These are phyloP conservation scores for Agraylea sexmaculata DNA, from an alignment of 1,140 invertebrate genomes.

Conservation along the genomic window DNA sequence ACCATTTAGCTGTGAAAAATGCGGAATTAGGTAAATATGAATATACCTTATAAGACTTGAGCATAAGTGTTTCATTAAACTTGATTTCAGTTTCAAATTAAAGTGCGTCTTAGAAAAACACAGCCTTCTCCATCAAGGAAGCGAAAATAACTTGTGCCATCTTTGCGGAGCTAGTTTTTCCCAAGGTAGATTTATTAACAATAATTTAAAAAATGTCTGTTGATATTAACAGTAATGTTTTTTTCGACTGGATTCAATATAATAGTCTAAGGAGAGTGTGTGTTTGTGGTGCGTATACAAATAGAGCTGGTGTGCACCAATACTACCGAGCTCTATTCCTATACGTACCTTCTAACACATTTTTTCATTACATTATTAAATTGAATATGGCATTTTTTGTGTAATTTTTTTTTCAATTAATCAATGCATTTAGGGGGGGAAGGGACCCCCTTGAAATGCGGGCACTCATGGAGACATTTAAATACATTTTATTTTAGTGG, in stretches of 20 bases:
- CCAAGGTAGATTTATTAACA: conserved; percentile 13
- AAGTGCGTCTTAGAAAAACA: conserved; percentile 15
- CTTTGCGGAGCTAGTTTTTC: conserved; percentile 17
- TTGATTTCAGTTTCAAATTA: conserved; percentile 17
- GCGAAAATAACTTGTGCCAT: conserved; percentile 16
- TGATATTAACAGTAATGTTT: neutral
- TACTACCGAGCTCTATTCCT: neutral
- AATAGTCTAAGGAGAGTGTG: neutral
- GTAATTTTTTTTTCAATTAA: neutral
- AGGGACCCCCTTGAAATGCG: too few species aligned
- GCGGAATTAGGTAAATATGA: conserved; percentile 17
- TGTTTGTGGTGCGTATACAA: neutral
- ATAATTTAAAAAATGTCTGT: neutral
- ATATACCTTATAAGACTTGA: neutral
- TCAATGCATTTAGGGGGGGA: neutral
- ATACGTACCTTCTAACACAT: neutral
- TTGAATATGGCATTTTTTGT: neutral
- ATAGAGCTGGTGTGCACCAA: neutral
- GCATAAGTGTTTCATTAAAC: neutral
- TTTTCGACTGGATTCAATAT: neutral
- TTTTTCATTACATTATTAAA: neutral
- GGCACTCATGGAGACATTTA: too few species aligned
- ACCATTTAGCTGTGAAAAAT: conserved; percentile 24
- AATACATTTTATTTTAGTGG: conserved; percentile 15
- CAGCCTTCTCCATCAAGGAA: conserved; percentile 16